A percentile compares a stretch with the other conserved stretches of the same genome.
phyloP scores from a whole-genome alignment of 2,113 vertebrate species.

The Ploceus nigricollis region DNA sequence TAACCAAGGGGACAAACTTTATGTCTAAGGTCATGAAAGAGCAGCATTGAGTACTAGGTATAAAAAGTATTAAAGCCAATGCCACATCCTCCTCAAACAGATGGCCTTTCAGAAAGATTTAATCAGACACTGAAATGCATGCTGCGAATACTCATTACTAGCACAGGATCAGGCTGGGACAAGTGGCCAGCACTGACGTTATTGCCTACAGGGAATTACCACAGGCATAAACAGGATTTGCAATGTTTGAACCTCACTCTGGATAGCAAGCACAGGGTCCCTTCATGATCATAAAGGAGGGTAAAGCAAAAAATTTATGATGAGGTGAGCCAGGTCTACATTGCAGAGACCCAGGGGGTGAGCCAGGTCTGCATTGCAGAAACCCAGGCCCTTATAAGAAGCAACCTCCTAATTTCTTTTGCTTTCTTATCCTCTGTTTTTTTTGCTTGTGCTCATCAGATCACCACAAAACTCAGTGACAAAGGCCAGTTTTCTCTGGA shows the following conservation, averaged over 20 bases:
- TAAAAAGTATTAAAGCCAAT: slow-evolving; percentile 45
- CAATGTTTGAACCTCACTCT: background rate
- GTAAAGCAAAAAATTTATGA: background rate
- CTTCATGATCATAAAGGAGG: background rate
- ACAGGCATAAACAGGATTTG: slow-evolving; percentile 53
- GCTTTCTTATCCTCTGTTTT: background rate
- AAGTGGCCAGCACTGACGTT: slow-evolving; percentile 62
- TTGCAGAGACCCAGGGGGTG: background rate
- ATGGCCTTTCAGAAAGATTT: slow-evolving; percentile 68
- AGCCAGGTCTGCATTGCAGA: background rate
- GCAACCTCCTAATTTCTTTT: background rate
- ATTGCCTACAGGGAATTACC: slow-evolving; percentile 60
- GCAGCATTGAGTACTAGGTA: background rate
- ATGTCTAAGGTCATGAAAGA: slow-evolving; percentile 52
- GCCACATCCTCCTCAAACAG: slow-evolving; percentile 59
- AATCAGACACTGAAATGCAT: slow-evolving; percentile 66
- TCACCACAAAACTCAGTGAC: background rate
- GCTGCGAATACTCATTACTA: slow-evolving; percentile 67
- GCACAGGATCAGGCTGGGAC: slow-evolving; percentile 60
- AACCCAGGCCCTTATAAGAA: background rate
- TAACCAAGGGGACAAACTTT: slow-evolving; percentile 27
- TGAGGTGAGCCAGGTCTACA: background rate
- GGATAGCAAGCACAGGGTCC: background rate
- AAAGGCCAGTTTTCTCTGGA: background rate
- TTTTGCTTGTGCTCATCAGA: background rate